Percentiles rank a stretch among this genome's conserved stretches.
phyloP scores from a whole-genome alignment of 2,888 invertebrate species.

The Cyclophora punctaria region DNA sequence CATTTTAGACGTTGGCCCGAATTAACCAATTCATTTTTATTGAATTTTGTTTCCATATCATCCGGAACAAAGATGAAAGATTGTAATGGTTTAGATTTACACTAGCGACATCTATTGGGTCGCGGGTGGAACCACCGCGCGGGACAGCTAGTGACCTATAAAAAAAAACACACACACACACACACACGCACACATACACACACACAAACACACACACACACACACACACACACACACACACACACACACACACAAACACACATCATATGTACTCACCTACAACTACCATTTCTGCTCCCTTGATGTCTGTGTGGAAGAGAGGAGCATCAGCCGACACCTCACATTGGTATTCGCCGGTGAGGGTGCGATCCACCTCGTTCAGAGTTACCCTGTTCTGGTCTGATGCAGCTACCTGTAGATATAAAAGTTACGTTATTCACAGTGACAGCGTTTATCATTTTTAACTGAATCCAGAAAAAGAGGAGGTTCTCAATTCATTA shows the following conservation, averaged over 20 bases:
- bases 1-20: no score
- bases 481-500: no score
- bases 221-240: not conserved
- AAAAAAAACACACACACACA: not conserved
- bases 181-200: no score
- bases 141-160: no score
- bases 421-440: no score
- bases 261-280: constrained; percentile 58
- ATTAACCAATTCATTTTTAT: no score
- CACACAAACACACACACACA: not conserved
- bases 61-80: not conserved
- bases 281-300: constrained; percentile 79
- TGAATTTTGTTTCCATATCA: no score
- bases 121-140: no score
- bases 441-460: no score
- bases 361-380: constrained; percentile 77
- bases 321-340: constrained; percentile 84
- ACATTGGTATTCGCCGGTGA: constrained; percentile 82
- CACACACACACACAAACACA: not conserved
- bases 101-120: no score
- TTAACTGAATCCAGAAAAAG: no score
- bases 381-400: constrained; percentile 80
- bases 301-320: constrained; percentile 79
- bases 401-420: constrained; percentile 77
- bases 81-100: not conserved